Evolutionary conservation across 2,888 invertebrate genomes (phyloP), one percentile per base, ranked within the genome.

Genomic region (Hirtodrosophila histrioides): DNA sequence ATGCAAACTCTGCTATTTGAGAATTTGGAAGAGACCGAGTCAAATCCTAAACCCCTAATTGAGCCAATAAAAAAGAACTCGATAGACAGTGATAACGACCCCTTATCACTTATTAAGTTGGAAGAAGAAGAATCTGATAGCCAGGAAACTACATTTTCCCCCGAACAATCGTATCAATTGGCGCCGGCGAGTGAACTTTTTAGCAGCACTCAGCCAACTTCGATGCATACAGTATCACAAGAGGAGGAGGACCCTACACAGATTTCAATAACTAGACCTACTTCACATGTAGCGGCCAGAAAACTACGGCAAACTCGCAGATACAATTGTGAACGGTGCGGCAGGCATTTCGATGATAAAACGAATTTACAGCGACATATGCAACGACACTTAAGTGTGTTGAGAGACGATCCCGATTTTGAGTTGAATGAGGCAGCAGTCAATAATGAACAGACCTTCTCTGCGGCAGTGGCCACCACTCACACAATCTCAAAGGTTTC

Each of bases 1-100:
- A 57, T 33, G 3, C 41, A 78, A 23, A 31, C 27, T 2, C 3
- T 23, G 4, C 5, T 55, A 29, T 35, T 23, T 27, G 4, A 9
- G 17, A 23, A 3, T 23, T 11, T 1, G 4, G 4, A 11, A 11
- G 10, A 6, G 8, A 29, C 2, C 0, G 3, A 12, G 5, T 6
- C 9, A 8, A 37, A 6, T 1, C 4, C 5, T 8, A 45, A 54
- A 12, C 4, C 27, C 5, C 24, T 0, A 24, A 2, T 36, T 24
- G 11, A 43, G 23, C 1, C 12, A 4, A 11, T 23, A 23, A 3
- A 37, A 40, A 11, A 55, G 9, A 23, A 6, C 1, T 29, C 10
- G 3, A 23, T 23, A 10, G n/a, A 6, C 23, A 24, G 8, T 12
- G n/a, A 33, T 17, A 6, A 9, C 6, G 33, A 54, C n/a, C 27